phyloP scores from a whole-genome alignment of 92 coral and sea anemone genomes.

The Bergia sp. region DNA sequence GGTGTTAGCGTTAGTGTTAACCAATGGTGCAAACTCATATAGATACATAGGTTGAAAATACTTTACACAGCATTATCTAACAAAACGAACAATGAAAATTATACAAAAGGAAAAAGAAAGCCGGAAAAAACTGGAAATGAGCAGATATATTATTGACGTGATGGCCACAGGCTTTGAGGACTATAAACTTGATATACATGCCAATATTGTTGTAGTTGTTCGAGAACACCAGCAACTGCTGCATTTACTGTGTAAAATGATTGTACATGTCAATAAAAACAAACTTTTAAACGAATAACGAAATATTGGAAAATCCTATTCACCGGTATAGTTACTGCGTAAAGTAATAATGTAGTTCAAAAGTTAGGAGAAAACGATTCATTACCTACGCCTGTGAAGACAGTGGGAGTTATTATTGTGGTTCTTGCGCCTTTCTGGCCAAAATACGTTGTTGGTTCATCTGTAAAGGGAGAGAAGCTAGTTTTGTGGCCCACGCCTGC shows the following conservation, averaged over 20 bases:
- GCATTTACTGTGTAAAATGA: too few species aligned
- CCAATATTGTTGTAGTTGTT: too few species aligned
- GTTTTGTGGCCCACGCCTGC: constrained; percentile 39
- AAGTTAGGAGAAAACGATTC: not conserved
- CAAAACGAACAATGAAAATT: not conserved
- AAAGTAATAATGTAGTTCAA: not conserved
- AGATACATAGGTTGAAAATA: too few species aligned
- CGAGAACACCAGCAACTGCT: too few species aligned
- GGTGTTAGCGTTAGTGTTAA: too few species aligned
- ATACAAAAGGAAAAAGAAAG: too few species aligned
- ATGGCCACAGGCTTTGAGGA: too few species aligned
- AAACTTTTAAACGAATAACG: not conserved
- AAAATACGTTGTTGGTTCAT: not conserved
- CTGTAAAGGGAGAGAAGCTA: constrained; percentile 9
- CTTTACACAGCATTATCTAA: not conserved
- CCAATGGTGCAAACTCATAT: too few species aligned
- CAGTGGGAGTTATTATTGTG: not conserved
- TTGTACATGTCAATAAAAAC: too few species aligned
- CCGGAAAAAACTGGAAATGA: too few species aligned
- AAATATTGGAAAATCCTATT: not conserved
- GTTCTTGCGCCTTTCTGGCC: not conserved
- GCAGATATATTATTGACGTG: not conserved
- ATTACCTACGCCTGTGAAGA: constrained; percentile 29
- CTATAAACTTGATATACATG: too few species aligned
- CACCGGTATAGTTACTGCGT: not conserved